phyloP scores from a whole-genome alignment of 1,140 invertebrate genomes.

The Nebria ingens region DNA sequence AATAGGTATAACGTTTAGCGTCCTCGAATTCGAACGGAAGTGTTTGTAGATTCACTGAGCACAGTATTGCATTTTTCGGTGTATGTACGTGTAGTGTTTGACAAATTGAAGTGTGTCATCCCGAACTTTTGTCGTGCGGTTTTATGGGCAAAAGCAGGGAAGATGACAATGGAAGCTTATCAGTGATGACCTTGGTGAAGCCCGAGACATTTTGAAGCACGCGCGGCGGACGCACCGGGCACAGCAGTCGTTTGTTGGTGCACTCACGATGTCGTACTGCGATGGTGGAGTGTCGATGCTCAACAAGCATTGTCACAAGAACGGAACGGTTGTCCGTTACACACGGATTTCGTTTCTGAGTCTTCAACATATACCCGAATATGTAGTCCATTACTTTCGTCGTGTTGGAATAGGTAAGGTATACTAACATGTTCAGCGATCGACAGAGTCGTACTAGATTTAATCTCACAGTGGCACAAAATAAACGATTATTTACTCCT shows the following conservation, averaged over 20 bases:
- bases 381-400: neutral
- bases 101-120: neutral
- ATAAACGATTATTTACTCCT: too few species aligned
- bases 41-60: neutral
- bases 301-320: neutral
- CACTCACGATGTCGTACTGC: too few species aligned
- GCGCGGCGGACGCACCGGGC: neutral
- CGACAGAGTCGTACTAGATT: neutral
- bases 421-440: neutral
- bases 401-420: too few species aligned
- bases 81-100: neutral
- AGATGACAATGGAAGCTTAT: neutral
- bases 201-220: neutral
- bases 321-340: neutral
- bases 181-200: neutral
- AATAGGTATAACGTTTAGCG: neutral
- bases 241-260: neutral
- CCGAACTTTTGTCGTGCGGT: neutral
- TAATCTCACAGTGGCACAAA: neutral
- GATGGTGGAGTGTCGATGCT: too few species aligned
- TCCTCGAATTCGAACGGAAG: neutral
- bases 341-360: neutral
- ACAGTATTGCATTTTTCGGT: neutral
- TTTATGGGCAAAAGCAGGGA: neutral
- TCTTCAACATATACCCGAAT: neutral